Conservation (phyloP, 2,888 invertebrate species). For the Endotricha flammealis region DNA sequence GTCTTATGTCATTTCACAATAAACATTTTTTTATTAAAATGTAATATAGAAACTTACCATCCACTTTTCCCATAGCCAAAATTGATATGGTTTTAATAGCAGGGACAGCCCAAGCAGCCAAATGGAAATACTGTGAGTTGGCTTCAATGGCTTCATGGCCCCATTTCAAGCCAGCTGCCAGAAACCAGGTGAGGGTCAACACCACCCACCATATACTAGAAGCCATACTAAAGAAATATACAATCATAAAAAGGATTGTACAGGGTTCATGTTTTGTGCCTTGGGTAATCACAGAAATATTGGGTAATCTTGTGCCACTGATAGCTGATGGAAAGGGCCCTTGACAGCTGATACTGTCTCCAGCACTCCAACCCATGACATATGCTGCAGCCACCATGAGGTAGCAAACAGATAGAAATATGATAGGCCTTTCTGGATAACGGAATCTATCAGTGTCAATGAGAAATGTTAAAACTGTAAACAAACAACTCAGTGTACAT, state of each 20-base stretch:
- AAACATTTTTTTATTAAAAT: constrained; percentile 3
- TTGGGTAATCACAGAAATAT: constrained; percentile 91
- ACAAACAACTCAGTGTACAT: constrained; percentile 93
- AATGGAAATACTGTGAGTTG: constrained; percentile 97
- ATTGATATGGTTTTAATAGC: constrained; percentile 97
- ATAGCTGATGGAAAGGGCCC: constrained; percentile 87
- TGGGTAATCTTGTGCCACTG: constrained; percentile 83
- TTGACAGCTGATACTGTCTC: constrained; percentile 89
- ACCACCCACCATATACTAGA: constrained; percentile 99
- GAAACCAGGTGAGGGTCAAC: constrained; percentile 96
- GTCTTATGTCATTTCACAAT: too few species aligned
- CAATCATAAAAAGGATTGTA: constrained; percentile 96
- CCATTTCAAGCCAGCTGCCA: constrained; percentile 98
- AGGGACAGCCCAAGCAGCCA: constrained; percentile 98
- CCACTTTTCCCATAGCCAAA: constrained; percentile 96
- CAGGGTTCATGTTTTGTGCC: constrained; percentile 90
- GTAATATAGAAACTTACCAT: constrained; percentile 87
- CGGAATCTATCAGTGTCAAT: constrained; percentile 97
- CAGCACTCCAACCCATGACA: constrained; percentile 89
- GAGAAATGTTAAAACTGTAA: constrained; percentile 94
- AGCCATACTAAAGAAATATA: constrained; percentile 98
- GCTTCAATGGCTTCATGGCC: constrained; percentile 98
- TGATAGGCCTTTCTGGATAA: constrained; percentile 98
- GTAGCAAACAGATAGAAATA: constrained; percentile 97
- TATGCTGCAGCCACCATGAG: constrained; percentile 96